Conservation (phyloP, 2,888 invertebrate genomes). For the Folsomia candida region DNA sequence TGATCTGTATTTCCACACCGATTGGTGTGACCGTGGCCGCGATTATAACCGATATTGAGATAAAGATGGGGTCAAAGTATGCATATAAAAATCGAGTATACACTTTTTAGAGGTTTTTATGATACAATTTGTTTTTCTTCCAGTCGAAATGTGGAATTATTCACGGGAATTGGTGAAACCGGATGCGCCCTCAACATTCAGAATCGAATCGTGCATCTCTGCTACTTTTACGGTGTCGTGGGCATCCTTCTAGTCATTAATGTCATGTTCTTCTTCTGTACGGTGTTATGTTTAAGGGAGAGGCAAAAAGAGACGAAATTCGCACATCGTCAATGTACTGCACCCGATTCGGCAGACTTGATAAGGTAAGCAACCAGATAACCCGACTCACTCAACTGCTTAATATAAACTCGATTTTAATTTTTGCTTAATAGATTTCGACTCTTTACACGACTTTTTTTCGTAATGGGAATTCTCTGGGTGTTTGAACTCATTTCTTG, state of each 20-base stretch:
- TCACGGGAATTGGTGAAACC: conserved; percentile 29
- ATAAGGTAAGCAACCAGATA: conserved; percentile 34
- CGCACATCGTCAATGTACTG: conserved; percentile 36
- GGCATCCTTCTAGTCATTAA: conserved; percentile 34
- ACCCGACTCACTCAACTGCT: too few relatives aligned
- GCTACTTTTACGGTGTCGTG: conserved; percentile 40
- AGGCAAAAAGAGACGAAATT: conserved; percentile 35
- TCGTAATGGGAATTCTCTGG: conserved; percentile 40
- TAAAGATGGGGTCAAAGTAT: too few relatives aligned
- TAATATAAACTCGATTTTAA: too few relatives aligned
- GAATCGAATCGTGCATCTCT: conserved; percentile 30
- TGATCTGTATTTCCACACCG: conserved; percentile 31
- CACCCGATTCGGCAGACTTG: conserved; percentile 28
- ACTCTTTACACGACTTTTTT: conserved; percentile 31
- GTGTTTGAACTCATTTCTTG: conserved; percentile 36
- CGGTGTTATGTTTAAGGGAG: conserved; percentile 33
- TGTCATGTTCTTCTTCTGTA: conserved; percentile 36
- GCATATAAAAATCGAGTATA: too few relatives aligned
- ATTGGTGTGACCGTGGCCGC: conserved; percentile 25
- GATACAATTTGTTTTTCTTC: too few relatives aligned
- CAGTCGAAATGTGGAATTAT: too few relatives aligned
- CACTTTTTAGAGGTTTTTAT: too few relatives aligned
- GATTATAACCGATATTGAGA: too few relatives aligned
- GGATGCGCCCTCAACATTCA: conserved; percentile 30
- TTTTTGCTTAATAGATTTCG: conserved; percentile 35